Evolutionary conservation across 2,113 vertebrate genomes (phyloP), one percentile per base, ranked within the genome.

Genomic region (Tupaia chinensis): DNA sequence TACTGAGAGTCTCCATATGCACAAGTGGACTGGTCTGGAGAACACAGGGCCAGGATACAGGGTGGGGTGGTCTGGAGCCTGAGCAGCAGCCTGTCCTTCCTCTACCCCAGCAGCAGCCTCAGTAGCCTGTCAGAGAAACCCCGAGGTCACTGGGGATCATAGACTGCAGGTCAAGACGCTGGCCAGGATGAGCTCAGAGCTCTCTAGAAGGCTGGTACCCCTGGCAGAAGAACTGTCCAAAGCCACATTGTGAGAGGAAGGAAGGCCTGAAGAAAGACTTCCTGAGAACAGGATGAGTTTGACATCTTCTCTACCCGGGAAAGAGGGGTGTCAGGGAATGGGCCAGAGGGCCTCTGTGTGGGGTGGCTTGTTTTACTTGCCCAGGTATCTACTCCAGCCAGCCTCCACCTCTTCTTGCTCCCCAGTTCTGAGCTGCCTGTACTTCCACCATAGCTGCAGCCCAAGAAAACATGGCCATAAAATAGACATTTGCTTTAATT

Each of bases 401-500:
- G 61, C 56, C 58, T 92, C 87, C 68, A 61, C 60, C 74, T 29
- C 87, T 70, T 29, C 58, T 32, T 0, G 1, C 68, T 73, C n/a
- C 89, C 85, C 61, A 58, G 44, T 79, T 87, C 70, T n/a, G 63
- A 91, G 94, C 66, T 4, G 3, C 81, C 78, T 12, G 1, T 5
- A 9, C 87, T 93, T 68, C 89, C 9, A 0, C 74, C 76, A 77
- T 82, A 92, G 83, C 78, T 93, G 63, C 91, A 89, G 80, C 78
- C 82, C 81, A 91, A 87, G 87, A 95, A 97, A 96, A 96, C 95
- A 97, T 8, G 63, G 54, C 80, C 85, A 94, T 97, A 97, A 97
- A 98, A 96, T 81, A 95, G 94, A 82, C 96, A 97, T 96, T 96
- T 97, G 95, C 95, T 98, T 97, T 95, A 91, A 96, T 97, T 97